A percentile compares a stretch with the other conserved stretches of the same genome.
Conservation (phyloP, 2,797 vertebrate species). For the Lepilemur ruficaudatus region DNA sequence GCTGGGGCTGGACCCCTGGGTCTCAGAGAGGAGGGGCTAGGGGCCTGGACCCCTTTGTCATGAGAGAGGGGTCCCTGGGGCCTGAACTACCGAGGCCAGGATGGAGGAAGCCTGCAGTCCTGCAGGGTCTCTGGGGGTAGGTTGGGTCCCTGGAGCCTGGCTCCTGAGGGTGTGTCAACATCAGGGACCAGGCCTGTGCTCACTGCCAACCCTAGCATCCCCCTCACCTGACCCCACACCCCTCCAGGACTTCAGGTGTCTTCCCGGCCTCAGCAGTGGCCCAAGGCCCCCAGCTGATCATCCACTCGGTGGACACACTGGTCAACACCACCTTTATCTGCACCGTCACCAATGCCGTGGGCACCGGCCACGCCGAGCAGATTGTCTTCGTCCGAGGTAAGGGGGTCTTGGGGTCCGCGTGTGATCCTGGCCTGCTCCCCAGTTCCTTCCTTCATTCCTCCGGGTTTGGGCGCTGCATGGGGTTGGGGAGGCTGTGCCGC, state of each 20-base stretch:
- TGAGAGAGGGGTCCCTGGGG: background rate
- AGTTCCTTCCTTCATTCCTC: background rate
- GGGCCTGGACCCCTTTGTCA: no score
- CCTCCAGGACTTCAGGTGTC: conserved; percentile 84
- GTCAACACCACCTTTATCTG: conserved; percentile 93
- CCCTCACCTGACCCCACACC: background rate
- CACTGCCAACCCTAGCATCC: background rate
- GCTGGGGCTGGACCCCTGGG: background rate
- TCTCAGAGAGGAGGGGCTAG: background rate
- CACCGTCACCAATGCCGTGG: conserved; percentile 90
- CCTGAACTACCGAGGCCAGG: background rate
- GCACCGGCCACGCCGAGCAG: conserved; percentile 85
- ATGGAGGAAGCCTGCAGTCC: background rate
- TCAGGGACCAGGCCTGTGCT: background rate
- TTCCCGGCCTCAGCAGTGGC: conserved; percentile 84
- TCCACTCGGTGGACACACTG: conserved; percentile 87
- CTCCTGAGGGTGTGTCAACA: background rate
- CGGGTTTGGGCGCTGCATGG: background rate
- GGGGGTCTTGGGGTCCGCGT: background rate
- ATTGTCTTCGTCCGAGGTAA: conserved; percentile 88
- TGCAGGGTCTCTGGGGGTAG: background rate
- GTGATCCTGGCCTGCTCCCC: background rate
- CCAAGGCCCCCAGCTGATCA: conserved; percentile 82
- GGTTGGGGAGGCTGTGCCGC: background rate
- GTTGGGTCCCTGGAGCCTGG: background rate